Evolutionary conservation across 1,140 invertebrate species (phyloP), one percentile per base, ranked within the genome.

Genomic region (Cherax destructor): DNA sequence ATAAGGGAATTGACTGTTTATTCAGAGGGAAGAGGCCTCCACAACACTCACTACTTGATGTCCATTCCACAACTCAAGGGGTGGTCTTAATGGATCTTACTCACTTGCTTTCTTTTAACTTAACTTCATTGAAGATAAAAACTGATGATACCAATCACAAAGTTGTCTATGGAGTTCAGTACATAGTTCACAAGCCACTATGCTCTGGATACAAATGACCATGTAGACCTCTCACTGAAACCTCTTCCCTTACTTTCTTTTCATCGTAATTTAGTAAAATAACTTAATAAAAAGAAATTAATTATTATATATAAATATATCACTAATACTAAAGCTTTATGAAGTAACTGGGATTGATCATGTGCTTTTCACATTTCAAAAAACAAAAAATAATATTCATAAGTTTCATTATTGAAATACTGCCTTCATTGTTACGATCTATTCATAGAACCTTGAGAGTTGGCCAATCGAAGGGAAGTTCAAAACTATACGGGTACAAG

Each of bases 1-100:
- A 91, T 91, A 91, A 91, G 83, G 89, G 83, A 91, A 91, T 85
- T 91, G 41, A 79, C 89, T 86, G 83, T 91, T 86, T 85, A 85
- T 91, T 85, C 52, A 91, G 89, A 91, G 89, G 83, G 83, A 91
- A 91, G 89, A 91, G 89, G 89, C 77, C 83, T 65, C 89, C 89
- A 80, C 89, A 85, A 78, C 61, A 83, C 81, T 74, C 24, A 74
- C 69, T 74, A 74, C 69, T 74, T 74, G 69, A 74, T 74, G 69
- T 74, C 69, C 69, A 30, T 74, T 74, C 69, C 69, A 74, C 69
- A 74, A 74, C 24, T 74, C 24, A 74, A 30, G 69, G 69, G 69
- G n/a, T 86, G n/a, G 52, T 74, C 30, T 78, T 84, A 69, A 49
- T 69, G 56, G 59, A 52, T 69, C 41, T 69, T 72, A 59, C 83